Base-by-base conservation (phyloP, 92 coral and sea anemone species). In the Heteractis magnifica region DNA sequence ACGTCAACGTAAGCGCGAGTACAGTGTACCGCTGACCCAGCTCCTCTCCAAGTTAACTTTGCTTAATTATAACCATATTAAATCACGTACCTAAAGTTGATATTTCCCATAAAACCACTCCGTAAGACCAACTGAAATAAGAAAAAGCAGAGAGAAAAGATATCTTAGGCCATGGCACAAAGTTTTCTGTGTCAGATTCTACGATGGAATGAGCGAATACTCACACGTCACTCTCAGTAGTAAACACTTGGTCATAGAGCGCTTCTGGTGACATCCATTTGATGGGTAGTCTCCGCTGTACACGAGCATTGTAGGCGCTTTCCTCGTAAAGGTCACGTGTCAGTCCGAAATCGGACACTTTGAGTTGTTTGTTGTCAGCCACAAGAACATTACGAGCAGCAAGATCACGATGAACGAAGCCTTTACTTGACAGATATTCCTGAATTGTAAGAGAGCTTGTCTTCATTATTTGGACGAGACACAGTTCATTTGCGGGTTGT, bases 261-360 rank as follows among this genome's bases (percentile, higher is more conserved):
- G 90, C 87, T 70, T 87, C 90, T 12, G 90, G 90, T 87, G 90
- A 70, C 90, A 87, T 87, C 90, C 90, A 87, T 87, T 87, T 87
- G 71, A 87, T 83, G 4, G 90, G 90, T 15, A 87, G 90, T 73
- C 79, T 87, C 77, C 84, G 73, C 51, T 80, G 72, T 49, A 59
- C 77, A 51, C 77, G 82, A 65, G 80, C 78, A 73, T 78, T 84
- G 60, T 87, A 87, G 64, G 75, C 90, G 62, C 83, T 83, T 20
- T 77, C 87, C 64, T 85, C 74, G 77, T 87, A 87, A 19, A 87
- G 65, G 81, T 83, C 72, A 53, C 90, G 90, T 20, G 90, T 78
- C 62, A 87, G 68, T 14, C 90, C 90, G 52, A 87, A 87, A 82
- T 87, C 90, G 3, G 90, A 77, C 12, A 87, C 82, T 85, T 87